These are phyloP conservation scores for Chauna torquata DNA, from an alignment of 2,113 vertebrate genomes.

Conservation along the genomic window DNA sequence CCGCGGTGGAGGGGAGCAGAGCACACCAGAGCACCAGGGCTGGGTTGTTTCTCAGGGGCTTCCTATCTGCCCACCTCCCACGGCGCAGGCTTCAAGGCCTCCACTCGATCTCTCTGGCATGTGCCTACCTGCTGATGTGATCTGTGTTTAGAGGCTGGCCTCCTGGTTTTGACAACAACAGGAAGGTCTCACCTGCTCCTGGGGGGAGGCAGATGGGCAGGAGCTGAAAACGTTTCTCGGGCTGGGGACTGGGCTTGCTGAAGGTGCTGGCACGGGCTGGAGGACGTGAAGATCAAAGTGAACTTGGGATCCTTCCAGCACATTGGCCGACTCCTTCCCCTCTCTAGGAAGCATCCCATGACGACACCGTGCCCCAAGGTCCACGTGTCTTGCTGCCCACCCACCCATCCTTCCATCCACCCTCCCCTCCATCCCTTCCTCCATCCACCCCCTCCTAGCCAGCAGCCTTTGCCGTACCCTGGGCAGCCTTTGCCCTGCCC, in stretches of 20 bases:
- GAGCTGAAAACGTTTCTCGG: fast-evolving
- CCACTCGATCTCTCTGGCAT: background rate
- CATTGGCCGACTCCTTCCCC: background rate
- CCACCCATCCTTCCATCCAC: background rate
- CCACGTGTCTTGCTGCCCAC: fast-evolving
- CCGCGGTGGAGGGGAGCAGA: background rate
- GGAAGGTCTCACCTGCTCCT: background rate
- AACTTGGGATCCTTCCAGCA: background rate
- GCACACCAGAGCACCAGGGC: fast-evolving
- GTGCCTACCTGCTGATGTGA: background rate
- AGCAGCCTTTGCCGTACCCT: background rate
- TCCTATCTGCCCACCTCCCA: background rate
- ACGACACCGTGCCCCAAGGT: background rate
- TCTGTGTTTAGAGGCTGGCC: background rate
- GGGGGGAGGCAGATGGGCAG: background rate
- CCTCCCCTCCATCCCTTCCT: background rate
- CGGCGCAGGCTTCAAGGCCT: background rate
- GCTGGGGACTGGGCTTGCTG: background rate
- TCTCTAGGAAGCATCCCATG: background rate
- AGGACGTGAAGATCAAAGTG: background rate
- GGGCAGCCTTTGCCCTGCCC: background rate
- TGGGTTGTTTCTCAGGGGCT: background rate
- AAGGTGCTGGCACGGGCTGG: background rate
- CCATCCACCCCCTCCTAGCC: background rate
- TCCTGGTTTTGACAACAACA: background rate